Conservation (phyloP, 2,888 invertebrate species). For the Sycophila texana region DNA sequence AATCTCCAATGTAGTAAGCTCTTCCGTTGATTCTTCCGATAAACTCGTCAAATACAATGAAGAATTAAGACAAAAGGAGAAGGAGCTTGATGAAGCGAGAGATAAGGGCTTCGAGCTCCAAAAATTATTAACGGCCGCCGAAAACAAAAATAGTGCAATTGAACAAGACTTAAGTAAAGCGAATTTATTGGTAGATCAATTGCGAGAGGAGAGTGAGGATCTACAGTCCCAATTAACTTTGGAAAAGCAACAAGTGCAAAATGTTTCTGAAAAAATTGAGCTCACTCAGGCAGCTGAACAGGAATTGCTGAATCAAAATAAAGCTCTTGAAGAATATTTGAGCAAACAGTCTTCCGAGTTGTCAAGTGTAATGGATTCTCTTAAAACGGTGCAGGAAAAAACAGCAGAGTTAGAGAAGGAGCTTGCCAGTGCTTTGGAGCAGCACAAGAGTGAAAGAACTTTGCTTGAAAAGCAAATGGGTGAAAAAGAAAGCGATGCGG, state of each 20-base stretch:
- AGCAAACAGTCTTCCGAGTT: constrained; percentile 76
- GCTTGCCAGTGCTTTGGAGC: constrained; percentile 69
- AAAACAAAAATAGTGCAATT: constrained; percentile 61
- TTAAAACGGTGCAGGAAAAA: constrained; percentile 61
- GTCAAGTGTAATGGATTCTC: constrained; percentile 62
- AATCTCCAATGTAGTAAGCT: constrained; percentile 79
- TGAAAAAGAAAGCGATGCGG: constrained; percentile 21
- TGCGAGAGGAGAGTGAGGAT: constrained; percentile 61
- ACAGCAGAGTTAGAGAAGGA: constrained; percentile 61
- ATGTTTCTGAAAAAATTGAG: constrained; percentile 57
- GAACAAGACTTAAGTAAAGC: constrained; percentile 61
- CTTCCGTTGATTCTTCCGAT: constrained; percentile 79
- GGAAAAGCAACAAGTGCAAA: constrained; percentile 59
- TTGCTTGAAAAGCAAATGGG: constrained; percentile 48
- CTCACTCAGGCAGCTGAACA: constrained; percentile 59
- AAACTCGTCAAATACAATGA: constrained; percentile 74
- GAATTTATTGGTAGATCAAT: constrained; percentile 57
- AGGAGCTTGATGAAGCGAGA: constrained; percentile 69
- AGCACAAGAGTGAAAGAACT: constrained; percentile 60
- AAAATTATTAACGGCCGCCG: constrained; percentile 61
- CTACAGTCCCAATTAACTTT: constrained; percentile 60
- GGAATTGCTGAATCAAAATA: constrained; percentile 60
- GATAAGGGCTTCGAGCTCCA: constrained; percentile 64
- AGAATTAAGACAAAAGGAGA: constrained; percentile 71
- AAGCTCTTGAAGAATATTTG: constrained; percentile 77